Evolutionary conservation across 2,888 invertebrate genomes (phyloP), one percentile per base, ranked within the genome.

Genomic region (Adelognathus sp.): DNA sequence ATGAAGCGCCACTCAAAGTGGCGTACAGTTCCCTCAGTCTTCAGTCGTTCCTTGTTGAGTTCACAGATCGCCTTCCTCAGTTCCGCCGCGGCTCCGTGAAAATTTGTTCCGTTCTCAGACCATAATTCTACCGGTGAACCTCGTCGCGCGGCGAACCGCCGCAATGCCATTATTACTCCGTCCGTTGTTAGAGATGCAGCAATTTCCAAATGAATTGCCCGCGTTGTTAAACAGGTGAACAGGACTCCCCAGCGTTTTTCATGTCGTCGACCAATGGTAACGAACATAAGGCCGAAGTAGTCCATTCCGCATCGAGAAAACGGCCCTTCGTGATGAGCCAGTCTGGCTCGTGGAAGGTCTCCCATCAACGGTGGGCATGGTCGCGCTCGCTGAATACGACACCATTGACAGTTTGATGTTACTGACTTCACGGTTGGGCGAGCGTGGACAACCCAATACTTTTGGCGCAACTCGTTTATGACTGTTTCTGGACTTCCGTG

Each of bases 211-310:
- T 82, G 80, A 3, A 83, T 70, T 0, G 80, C 79, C 29, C 81
- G 33, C 2, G 77, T 72, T 0, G 76, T 80, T 3, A 82, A 31
- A 54, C 81, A 82, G 0, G 82, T 82, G 52, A 82, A 82, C 1
- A 81, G 24, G 0, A 67, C 82, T 2, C 81, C 79, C 73, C 63
- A 56, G 2, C 56, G 14, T 54, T 69, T 50, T 11, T 50, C 50
- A 7, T 24, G 50, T 9, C 50, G 50, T 50, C 50, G 21, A 0
- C 50, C 50, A 1, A 50, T 11, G 1, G 50, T 50, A 0, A 50
- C 24, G 6, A 21, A 11, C 50, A 50, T 50, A 1, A 9, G 50
- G 1, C 50, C 50, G 11, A 50, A 81, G 18, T 81, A 80, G 31
- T 80, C 80, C n/a, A 77, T 27, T 2, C 80, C 80, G 24, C 78